phyloP scores from a whole-genome alignment of 2,113 vertebrate species.

The Chiloscyllium plagiosum region DNA sequence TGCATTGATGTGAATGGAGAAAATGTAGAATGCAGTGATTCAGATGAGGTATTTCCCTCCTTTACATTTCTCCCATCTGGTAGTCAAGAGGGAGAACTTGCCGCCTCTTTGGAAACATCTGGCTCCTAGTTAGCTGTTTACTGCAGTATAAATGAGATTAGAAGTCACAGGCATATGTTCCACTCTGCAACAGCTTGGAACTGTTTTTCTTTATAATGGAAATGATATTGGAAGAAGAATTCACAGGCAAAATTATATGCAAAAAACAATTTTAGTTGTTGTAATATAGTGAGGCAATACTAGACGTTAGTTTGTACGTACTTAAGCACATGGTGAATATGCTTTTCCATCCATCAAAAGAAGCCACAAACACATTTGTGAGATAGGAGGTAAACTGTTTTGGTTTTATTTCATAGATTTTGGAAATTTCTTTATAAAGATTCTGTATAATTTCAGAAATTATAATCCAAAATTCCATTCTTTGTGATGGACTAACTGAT shows the following conservation, averaged over 20 bases:
- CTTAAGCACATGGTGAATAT: background rate
- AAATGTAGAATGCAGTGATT: constrained; percentile 33
- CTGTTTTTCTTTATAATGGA: background rate
- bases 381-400: background rate
- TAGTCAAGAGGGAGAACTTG: constrained; percentile 39
- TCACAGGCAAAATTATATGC: background rate
- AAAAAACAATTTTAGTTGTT: background rate
- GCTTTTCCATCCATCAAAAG: background rate
- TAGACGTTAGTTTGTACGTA: background rate
- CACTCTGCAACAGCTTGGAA: background rate
- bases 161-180: background rate
- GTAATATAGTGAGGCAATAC: background rate
- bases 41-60: constrained; percentile 36
- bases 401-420: background rate
- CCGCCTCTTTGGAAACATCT: background rate
- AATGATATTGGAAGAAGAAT: background rate
- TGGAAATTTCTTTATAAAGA: background rate
- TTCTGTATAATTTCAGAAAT: background rate
- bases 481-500: background rate
- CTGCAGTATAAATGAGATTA: background rate
- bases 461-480: background rate
- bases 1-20: constrained; percentile 49
- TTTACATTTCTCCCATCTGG: background rate
- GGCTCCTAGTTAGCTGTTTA: background rate
- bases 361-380: background rate